Base-by-base conservation (phyloP, 2,888 invertebrate genomes). In the Xanthia icteritia region DNA sequence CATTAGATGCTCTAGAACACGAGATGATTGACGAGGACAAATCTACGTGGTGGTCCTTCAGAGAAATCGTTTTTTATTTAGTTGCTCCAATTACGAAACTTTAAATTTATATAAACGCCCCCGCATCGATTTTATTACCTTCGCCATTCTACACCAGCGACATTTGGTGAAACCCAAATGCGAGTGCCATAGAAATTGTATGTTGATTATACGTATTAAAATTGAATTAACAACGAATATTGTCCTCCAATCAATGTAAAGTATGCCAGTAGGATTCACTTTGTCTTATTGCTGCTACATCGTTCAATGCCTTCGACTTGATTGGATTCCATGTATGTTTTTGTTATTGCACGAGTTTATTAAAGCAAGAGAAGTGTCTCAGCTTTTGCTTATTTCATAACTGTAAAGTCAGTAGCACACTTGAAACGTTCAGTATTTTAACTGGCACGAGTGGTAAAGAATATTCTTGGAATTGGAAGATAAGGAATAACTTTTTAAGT, bases 11-110 rank as follows among this genome's bases (percentile, higher is more conserved):
- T 85, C 76, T 77, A 85, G 84, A 86, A 79, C 74, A 82, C 70
- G 83, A 81, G 79, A 73, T 84, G 79, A 81, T 81, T 86, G 86
- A 83, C 83, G 80, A 84, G 88, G 87, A 83, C 88, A 86, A 78
- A 84, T 86, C 95, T 86, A 90, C 93, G 94, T 89, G 96, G 95
- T 95, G 96, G 95, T 95, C 95, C 77, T 85, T 82, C 85, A 81
- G 78, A 81, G 74, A 84, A 90, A 88, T 89, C 77, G 78, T 89
- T 85, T 89, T 85, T 85, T 88, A 87, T 91, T 90, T 90, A 77
- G 89, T 87, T 87, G 93, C 87, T 91, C 93, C 90, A 92, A 91
- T 92, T 94, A 90, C 86, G 80, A 84, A 76, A 86, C 86, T 90
- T 90, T 86, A 89, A 89, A 89, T 90, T 88, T 89, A 89, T 86